Base-by-base conservation (phyloP, 2,113 vertebrate genomes). In the Casuarius casuarius region DNA sequence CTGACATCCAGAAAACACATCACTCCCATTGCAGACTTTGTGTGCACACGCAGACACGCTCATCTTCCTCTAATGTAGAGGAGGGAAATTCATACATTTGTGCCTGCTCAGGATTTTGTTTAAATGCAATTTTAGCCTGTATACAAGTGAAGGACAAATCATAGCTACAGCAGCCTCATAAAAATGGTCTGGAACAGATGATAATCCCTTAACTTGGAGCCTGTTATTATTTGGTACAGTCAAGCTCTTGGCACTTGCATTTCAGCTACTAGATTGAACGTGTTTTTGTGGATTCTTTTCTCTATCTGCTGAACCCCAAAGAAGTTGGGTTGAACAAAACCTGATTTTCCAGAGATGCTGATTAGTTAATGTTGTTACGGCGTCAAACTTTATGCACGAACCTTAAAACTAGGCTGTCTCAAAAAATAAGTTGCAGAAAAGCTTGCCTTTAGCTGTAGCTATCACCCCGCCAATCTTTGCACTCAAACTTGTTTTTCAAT, bases 401-500 rank as follows among this genome's bases (percentile, higher is more conserved):
- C 25, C 18, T 91, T 94, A 59, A 87, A 79, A 75, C 72, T 40
- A 86, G 35, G 62, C 65, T 71, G 65, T 59, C 58, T 88, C 70
- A 56, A 48, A 65, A 65, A 75, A 15, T 7, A 19, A 54, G 44
- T 7, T 38, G 15, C 3, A 20, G 86, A 65, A 82, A 35, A 84
- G 72, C 52, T 94, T 81, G 87, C 76, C 77, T 87, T 72, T 40
- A 79, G 84, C 76, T 56, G 67, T 73, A 73, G 46, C 81, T 54
- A 42, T 90, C 67, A 48, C 62, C 86, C 82, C 38, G 22, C 56
- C 62, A 35, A 35, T 75, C 79, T 93, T 95, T 63, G 94, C 83
- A 89, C 54, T 95, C 94, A 82, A 94, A 61, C 83, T 94, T 90
- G 67, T 74, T 94, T 96, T 97, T 85, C 84, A 67, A 13, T 95